These are phyloP conservation scores for Harmothoe impar DNA, from an alignment of 2,888 invertebrate species.

Conservation along the genomic window DNA sequence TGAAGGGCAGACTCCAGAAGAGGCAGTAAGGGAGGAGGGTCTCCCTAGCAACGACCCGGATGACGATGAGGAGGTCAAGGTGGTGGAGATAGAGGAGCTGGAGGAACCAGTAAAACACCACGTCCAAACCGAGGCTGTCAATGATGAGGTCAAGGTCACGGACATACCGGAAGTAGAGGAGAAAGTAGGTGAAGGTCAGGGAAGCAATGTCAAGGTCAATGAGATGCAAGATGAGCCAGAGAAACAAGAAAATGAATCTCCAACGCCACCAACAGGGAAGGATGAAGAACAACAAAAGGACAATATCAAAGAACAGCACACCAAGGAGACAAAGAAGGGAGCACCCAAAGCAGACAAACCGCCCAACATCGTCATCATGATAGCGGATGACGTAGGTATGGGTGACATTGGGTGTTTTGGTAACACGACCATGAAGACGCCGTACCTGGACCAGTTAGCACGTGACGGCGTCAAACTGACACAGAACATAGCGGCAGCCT, in stretches of 20 bases:
- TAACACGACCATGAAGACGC: conserved; percentile 84
- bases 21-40: no score
- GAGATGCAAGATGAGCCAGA: not conserved
- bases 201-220: not conserved
- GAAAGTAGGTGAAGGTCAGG: not conserved
- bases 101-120: no score
- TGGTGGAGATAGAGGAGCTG: not conserved
- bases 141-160: no score
- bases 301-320: not conserved
- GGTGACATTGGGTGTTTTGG: conserved; percentile 84
- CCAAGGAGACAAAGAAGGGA: not conserved
- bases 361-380: conserved; percentile 84
- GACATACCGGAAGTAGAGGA: no score
- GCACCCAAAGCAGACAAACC: not conserved
- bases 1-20: no score
- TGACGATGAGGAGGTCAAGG: not conserved
- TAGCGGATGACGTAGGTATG: conserved; percentile 85
- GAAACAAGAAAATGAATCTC: not conserved
- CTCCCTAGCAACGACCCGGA: not conserved
- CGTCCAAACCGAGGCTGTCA: no score
- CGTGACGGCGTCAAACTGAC: conserved; percentile 84
- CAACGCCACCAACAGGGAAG: no score
- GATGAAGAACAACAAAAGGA: no score
- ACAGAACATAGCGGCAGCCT: conserved; percentile 84
- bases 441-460: conserved; percentile 83